Evolutionary conservation across 2,797 vertebrate species (phyloP), one percentile per base, ranked within the genome.

Genomic region (Leptodactylus fallax): DNA sequence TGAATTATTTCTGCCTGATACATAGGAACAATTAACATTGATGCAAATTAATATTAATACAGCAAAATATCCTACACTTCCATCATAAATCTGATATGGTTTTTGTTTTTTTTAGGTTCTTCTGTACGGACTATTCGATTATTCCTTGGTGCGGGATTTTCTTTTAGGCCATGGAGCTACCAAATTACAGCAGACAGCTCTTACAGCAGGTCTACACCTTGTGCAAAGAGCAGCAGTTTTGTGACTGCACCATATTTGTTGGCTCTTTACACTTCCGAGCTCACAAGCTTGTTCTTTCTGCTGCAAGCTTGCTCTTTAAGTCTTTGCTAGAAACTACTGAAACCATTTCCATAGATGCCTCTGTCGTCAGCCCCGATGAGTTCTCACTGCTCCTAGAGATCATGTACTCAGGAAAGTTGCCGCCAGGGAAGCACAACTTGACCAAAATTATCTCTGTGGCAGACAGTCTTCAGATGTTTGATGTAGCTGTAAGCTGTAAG

Each of bases 401-500:
- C 94, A 92, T 96, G 90, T 97, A 97, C 90, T 96, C 95, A 0
- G 97, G 96, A 58, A 97, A 93, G 81, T 93, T 98, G 36, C 96
- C 96, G 0, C 87, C 95, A 8, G 96, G 97, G 72, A 97, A 97
- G 88, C 96, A 97, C 93, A 97, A 96, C 90, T 95, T 97, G 83
- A 95, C 95, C 80, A 95, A 96, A 82, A 93, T 97, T 36, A 95
- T 97, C 21, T 95, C 96, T 0, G 91, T 96, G 0, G 97, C 98
- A 0, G 96, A 97, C 93, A 97, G 95, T 92, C 94, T 98, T 77
- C 97, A 98, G 94, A 97, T 98, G 97, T 97, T 97, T 19, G 96
- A 98, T 5, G 95, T 98, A 88, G 96, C 97, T 0, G 94, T 97
- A 0, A 95, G 97, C 16, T 97, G 97, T 90, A 97, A 97, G 90